These are phyloP conservation scores for Calameuta pallipes DNA, from an alignment of 2,888 invertebrate species.

Conservation along the genomic window DNA sequence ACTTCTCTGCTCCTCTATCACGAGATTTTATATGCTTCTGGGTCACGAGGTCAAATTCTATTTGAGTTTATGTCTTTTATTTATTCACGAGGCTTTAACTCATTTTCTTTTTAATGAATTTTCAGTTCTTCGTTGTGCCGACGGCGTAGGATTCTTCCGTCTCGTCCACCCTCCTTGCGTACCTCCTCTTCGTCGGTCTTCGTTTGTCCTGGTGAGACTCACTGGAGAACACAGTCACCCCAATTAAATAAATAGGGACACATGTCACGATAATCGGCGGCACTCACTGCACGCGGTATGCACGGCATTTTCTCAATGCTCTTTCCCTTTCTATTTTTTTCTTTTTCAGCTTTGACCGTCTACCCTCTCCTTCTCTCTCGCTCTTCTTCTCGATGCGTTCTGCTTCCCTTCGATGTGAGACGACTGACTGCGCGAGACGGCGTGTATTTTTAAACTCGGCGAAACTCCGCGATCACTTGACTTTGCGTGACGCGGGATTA, in stretches of 20 bases:
- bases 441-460: background rate
- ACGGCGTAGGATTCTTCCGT: background rate
- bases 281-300: background rate
- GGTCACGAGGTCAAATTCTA: background rate
- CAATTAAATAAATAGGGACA: slow-evolving; percentile 1
- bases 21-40: background rate
- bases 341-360: background rate
- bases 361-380: background rate
- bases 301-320: background rate
- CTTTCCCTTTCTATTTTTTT: background rate
- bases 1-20: too few species aligned
- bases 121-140: background rate
- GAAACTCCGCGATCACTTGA: background rate
- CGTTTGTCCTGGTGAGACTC: background rate
- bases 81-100: background rate
- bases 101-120: background rate
- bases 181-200: background rate
- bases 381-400: background rate
- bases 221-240: background rate
- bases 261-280: slow-evolving; percentile 3
- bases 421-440: background rate
- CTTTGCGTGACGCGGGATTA: background rate
- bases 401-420: background rate
- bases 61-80: background rate
- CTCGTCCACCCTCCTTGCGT: background rate